phyloP scores from a whole-genome alignment of 2,113 vertebrate genomes.

The Myiozetetes cayanensis region DNA sequence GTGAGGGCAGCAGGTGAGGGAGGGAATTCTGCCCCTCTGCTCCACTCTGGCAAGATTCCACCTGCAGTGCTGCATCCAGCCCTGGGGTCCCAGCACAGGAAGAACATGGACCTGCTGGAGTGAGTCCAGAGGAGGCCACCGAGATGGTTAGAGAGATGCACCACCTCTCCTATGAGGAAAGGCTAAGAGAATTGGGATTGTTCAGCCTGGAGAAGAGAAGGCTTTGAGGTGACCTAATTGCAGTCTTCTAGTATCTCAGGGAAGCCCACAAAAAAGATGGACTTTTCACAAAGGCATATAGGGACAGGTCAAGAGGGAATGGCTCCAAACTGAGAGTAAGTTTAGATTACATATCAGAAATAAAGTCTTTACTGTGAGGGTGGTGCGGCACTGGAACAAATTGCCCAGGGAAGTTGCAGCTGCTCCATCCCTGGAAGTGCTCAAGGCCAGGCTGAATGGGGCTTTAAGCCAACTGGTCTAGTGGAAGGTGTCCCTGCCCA shows the following conservation, averaged over 20 bases:
- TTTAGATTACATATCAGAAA: neutral
- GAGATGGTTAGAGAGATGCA: neutral
- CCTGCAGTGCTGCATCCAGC: neutral
- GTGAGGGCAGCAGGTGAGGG: neutral
- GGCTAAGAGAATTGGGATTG: neutral
- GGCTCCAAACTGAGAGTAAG: neutral
- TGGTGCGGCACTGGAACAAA: neutral
- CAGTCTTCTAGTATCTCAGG: neutral
- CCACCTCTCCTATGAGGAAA: fast-evolving
- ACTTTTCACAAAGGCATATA: neutral
- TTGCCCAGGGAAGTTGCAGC: neutral
- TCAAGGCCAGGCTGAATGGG: neutral
- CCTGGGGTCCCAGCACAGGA: neutral
- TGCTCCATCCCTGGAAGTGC: neutral
- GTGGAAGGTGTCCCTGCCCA: neutral
- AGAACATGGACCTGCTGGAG: neutral
- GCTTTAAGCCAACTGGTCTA: neutral
- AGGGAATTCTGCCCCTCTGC: neutral
- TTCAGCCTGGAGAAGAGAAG: neutral
- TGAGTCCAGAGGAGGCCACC: neutral
- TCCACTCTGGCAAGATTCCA: neutral
- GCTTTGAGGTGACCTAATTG: neutral
- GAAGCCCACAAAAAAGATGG: neutral
- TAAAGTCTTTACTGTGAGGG: neutral
- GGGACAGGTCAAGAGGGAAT: neutral